Base-by-base conservation (phyloP, 2,888 invertebrate species). In the Latrodectus hesperus region DNA sequence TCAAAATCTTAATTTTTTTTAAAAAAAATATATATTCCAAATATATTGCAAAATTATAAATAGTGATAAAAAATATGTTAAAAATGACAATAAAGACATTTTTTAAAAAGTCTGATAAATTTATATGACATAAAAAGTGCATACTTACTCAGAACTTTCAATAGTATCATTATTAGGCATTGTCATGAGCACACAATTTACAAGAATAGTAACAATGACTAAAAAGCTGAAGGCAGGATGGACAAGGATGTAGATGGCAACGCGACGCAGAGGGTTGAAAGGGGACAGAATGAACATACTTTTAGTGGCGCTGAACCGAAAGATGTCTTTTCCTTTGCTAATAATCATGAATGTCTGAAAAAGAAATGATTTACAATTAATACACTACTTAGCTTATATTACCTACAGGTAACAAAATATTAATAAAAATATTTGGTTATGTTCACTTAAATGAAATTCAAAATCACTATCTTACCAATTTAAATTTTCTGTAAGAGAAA, bases 161-260 rank as follows among this genome's bases (percentile, higher is more conserved):
- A 97, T 95, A 93, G 95, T 96, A 92, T 97, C 97, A 93, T 96
- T 96, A 91, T 96, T 95, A 93, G 97, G 97, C 96, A 97, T 97
- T 94, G 99, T 98, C 99, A 99, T 99, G 94, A 99, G 96, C 94
- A 98, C 96, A 95, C 99, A 99, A 95, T 99, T 99, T 93, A 96
- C 95, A 94, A 99, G 95, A 94, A 99, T 99, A 93, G 99, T 99
- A 92, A 97, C 96, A 93, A 99, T 99, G 94, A 99, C 98, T 94
- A 98, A 96, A 93, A 98, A 95, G 93, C 98, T 98, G 95, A 99
- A 99, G 93, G 98, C 94, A 93, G 97, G 98, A 95, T 99, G 98
- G 93, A 98, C 98, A 94, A 99, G 94, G 94, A 98, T 96, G 94
- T 97, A 98, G 94, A 99, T 97, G 93, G 98, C 98, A 93, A 97